phyloP scores from a whole-genome alignment of 2,797 vertebrate genomes.

The Ara ararauna region DNA sequence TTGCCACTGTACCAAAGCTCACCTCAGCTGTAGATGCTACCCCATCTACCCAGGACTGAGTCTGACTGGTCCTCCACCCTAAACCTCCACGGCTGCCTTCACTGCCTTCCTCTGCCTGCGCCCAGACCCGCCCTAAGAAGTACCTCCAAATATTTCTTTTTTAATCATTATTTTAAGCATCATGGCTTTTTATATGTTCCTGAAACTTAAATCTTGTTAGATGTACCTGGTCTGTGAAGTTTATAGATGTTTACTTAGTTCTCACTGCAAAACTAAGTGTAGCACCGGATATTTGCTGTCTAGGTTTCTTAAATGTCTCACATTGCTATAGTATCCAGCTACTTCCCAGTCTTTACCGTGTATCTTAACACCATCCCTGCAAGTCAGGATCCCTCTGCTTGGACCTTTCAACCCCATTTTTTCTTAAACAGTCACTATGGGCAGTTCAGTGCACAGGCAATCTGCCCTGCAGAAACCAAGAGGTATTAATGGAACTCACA shows the following conservation, averaged over 20 bases:
- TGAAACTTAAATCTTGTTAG: not conserved
- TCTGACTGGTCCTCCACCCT: not conserved
- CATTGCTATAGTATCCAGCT: not conserved
- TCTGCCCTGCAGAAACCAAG: not conserved
- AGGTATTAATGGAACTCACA: not conserved
- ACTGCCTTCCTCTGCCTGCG: not conserved
- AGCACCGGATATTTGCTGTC: not conserved
- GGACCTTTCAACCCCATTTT: not conserved
- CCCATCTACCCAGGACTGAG: not conserved
- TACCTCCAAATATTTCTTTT: not conserved
- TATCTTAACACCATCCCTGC: not conserved
- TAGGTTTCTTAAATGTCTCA: not conserved
- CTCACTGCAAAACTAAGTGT: not conserved
- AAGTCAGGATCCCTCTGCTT: not conserved
- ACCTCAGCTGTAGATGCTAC: not conserved
- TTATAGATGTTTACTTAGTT: not conserved
- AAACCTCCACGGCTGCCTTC: rapidly evolving
- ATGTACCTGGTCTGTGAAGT: not conserved
- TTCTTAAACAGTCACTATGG: not conserved
- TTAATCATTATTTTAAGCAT: not conserved
- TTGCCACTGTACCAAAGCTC: not conserved
- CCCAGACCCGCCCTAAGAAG: not conserved
- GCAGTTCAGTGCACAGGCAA: not conserved
- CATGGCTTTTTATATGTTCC: not conserved
- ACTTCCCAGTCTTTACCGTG: not conserved